Base-by-base conservation (phyloP, 2,888 invertebrate species). In the Torymus aiolomorphi region DNA sequence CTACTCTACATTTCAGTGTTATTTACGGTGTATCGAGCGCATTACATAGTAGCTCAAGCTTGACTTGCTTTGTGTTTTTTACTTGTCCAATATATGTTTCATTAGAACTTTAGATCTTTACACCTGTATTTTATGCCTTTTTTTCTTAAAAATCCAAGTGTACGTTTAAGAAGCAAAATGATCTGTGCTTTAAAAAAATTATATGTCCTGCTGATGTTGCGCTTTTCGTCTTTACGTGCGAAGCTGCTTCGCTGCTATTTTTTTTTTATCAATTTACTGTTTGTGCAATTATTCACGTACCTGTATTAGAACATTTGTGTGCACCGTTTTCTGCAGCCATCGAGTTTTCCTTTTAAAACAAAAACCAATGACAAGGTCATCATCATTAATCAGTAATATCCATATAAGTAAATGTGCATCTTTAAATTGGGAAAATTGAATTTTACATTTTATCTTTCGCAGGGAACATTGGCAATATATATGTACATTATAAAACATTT, bases 241-340 rank as follows among this genome's bases (percentile, higher is more conserved):
- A 80, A 80, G 80, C 80, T 82, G 84, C 84, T 85, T 84, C 74
- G 82, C 81, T 84, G 67, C 54, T 75, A 52, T 59, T 20, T 63
- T 51, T 61, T 56, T 59, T 75, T 18, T 52, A 24, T 57, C 54
- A 8, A 49, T 75, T 18, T 16, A 70, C 56, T 71, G 49, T 51
- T 16, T n/a, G 57, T 57, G 12, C 56, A 14, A 63, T 54, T 71
- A 57, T 62, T 52, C 20, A 51, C 62, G 49, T 62, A 62, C 59
- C 59, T 59, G 66, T 62, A 24, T 57, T 52, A 57, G 24, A 70
- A 57, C 16, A 42, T 70, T 56, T 18, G 42, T n/a, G 8, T 42
- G 42, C 42, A 42, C 42, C 5, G 42, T 42, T 42, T 42, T 42
- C 42, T 42, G 42, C 42, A 10, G 8, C 8, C 42, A 42, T 42